A percentile compares a stretch with the other conserved stretches of the same genome.
Evolutionary conservation across 2,797 vertebrate genomes (phyloP).

Genomic region (Onychomys torridus): DNA sequence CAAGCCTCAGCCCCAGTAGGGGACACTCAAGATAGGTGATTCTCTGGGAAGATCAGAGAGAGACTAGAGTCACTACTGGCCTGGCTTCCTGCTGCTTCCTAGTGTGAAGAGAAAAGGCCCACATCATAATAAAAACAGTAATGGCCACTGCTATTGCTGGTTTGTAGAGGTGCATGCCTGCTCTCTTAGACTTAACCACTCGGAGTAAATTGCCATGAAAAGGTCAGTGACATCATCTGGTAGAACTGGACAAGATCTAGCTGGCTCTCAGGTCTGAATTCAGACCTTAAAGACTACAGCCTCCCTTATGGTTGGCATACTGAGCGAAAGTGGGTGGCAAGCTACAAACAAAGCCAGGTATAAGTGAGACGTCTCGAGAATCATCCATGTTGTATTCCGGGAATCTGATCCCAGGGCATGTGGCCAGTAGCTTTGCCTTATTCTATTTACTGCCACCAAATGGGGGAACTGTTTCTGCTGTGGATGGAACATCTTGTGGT

Average conservation of each 20-base stretch:
- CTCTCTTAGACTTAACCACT: neutral
- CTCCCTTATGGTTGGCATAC: accelerated
- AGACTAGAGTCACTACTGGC: neutral
- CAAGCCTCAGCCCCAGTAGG: neutral
- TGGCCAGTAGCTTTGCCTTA: neutral
- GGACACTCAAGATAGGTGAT: neutral
- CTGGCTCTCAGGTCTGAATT: neutral
- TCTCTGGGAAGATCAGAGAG: conserved; percentile 1
- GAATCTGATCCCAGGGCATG: neutral
- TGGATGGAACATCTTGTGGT: neutral
- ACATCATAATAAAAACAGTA: neutral
- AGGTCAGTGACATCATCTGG: neutral
- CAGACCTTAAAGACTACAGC: neutral
- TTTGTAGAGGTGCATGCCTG: neutral
- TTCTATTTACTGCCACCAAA: neutral
- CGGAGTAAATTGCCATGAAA: neutral
- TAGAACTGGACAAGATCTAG: neutral
- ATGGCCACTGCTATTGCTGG: neutral
- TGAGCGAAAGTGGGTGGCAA: neutral
- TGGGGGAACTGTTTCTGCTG: neutral
- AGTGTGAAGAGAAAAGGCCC: neutral
- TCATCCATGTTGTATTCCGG: accelerated
- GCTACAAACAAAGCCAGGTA: neutral
- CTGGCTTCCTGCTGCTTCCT: neutral
- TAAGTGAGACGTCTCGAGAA: neutral